phyloP scores from a whole-genome alignment of 1,140 invertebrate species.

The Trinorchestia longiramus region DNA sequence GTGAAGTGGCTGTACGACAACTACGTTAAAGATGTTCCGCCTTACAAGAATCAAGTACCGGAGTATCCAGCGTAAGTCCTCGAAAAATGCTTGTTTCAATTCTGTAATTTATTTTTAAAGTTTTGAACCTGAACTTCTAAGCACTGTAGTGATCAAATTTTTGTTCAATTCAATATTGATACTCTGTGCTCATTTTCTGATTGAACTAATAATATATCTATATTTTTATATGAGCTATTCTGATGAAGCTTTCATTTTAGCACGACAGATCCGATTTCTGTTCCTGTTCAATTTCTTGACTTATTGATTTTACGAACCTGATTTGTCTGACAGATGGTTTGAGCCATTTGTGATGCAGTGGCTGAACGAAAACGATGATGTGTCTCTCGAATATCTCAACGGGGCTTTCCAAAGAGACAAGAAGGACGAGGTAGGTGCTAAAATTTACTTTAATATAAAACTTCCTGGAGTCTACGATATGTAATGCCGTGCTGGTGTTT shows the following conservation, averaged over 20 bases:
- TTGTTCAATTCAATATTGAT: neutral
- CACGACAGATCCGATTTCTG: neutral
- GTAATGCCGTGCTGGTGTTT: neutral
- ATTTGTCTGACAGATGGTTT: constrained; percentile 83
- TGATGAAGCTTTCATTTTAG: neutral
- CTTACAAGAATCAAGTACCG: constrained; percentile 92
- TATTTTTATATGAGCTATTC: too few relatives aligned
- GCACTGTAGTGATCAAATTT: neutral
- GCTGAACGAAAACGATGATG: constrained; percentile 99
- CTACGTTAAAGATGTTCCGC: constrained; percentile 97
- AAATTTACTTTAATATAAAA: neutral
- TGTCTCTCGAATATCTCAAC: constrained; percentile 97
- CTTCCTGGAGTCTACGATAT: neutral
- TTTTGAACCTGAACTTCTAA: neutral
- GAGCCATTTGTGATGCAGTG: constrained; percentile 99
- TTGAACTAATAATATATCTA: too few relatives aligned
- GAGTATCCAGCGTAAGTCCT: constrained; percentile 88
- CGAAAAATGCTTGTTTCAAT: neutral
- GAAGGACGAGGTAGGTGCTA: constrained; percentile 90
- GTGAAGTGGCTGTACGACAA: constrained; percentile 97
- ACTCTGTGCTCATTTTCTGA: neutral
- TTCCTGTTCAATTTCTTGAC: neutral
- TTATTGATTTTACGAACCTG: neutral
- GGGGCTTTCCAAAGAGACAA: constrained; percentile 99
- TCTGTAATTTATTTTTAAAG: neutral